phyloP scores from a whole-genome alignment of 2,113 vertebrate genomes.

The Neolamprologus tretocephalus region DNA sequence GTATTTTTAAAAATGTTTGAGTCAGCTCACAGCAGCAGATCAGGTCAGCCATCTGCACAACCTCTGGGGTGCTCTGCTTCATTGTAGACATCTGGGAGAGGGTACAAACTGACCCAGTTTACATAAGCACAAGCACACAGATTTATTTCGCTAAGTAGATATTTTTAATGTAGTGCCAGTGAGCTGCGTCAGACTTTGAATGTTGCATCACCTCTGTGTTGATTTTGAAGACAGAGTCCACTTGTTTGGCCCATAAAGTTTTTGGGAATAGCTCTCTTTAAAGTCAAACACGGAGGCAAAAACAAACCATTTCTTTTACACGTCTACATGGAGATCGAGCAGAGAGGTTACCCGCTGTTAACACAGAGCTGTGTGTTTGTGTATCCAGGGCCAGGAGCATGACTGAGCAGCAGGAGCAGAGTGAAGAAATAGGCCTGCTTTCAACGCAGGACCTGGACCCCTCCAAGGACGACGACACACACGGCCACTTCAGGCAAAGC shows the following conservation, averaged over 20 bases:
- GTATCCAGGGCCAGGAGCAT: slow-evolving; percentile 67
- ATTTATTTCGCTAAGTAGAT: slow-evolving; percentile 1
- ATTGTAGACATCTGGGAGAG: slow-evolving; percentile 12
- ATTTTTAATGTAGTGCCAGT: neutral
- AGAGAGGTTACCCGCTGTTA: slow-evolving; percentile 10
- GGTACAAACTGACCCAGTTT: slow-evolving; percentile 10
- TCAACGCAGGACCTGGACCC: slow-evolving; percentile 64
- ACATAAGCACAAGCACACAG: neutral
- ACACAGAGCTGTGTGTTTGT: slow-evolving; percentile 46
- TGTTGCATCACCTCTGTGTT: slow-evolving; percentile 35
- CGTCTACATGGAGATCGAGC: neutral
- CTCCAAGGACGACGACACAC: slow-evolving; percentile 69
- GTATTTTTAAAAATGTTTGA: neutral
- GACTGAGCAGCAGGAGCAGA: slow-evolving; percentile 70
- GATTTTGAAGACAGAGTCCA: slow-evolving; percentile 34
- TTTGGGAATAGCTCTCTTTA: slow-evolving; percentile 2
- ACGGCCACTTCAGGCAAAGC: slow-evolving; percentile 71
- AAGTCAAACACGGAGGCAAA: neutral
- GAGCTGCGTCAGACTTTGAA: slow-evolving; percentile 16
- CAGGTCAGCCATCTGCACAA: slow-evolving; percentile 54
- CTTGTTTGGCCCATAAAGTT: slow-evolving; percentile 13
- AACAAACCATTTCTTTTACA: slow-evolving; percentile 23
- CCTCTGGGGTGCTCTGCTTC: slow-evolving; percentile 1
- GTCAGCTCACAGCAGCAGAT: neutral
- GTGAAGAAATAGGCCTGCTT: slow-evolving; percentile 63